Percentiles rank a stretch among this genome's conserved stretches.
These are phyloP conservation scores for Hapalemur alaotrensis DNA, from an alignment of 2,797 vertebrate species.

Conservation along the genomic window DNA sequence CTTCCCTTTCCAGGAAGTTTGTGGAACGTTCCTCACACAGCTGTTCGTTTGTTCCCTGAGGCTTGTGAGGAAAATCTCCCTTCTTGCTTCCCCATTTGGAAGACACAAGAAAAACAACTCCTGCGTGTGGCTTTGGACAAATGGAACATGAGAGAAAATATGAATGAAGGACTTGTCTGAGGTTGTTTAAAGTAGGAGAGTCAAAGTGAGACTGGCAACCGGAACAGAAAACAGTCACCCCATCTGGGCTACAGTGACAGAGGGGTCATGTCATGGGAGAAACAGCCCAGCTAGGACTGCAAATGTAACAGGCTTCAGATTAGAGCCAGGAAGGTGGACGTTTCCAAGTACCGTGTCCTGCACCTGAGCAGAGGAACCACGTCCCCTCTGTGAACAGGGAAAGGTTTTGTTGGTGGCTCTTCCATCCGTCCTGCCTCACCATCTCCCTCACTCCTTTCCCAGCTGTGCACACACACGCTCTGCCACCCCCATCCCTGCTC, in stretches of 20 bases:
- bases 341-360: neutral
- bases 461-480: neutral
- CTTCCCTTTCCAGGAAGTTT: neutral
- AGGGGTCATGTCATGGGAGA: neutral
- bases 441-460: neutral
- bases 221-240: neutral
- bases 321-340: neutral
- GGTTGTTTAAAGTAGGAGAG: neutral
- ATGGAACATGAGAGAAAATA: neutral
- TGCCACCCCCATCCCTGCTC: neutral
- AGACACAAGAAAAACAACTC: neutral
- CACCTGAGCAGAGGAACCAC: neutral
- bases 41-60: neutral
- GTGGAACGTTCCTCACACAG: conserved; percentile 34
- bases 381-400: neutral
- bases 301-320: neutral
- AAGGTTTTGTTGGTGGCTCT: neutral
- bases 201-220: neutral
- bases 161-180: conserved; percentile 54
- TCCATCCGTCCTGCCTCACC: accelerated
- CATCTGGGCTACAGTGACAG: neutral
- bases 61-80: conserved; percentile 31
- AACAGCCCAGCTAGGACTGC: neutral
- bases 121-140: neutral
- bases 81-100: neutral